Evolutionary conservation across 2,888 invertebrate genomes (phyloP), one percentile per base, ranked within the genome.

Genomic region (Polia nebulosa): DNA sequence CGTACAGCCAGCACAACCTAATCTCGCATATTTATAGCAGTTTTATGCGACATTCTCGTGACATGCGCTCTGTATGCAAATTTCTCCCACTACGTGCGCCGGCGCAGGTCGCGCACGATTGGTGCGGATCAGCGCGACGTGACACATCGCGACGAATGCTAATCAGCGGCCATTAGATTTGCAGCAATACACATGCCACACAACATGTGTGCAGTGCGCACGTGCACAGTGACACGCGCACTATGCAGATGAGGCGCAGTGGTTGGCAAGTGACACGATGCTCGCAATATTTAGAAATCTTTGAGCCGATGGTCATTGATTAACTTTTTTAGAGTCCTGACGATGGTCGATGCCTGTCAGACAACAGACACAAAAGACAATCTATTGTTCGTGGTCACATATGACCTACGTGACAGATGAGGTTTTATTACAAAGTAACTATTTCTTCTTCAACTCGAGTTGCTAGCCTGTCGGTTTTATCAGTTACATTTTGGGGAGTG

Each of bases 121-220:
- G 85, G 83, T 44, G 68, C 68, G 62, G 49, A 39, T 44, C 51
- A 49, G 51, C 27, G 63, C 41, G 55, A 11, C 53, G 82, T 56
- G 70, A 62, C 59, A 70, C 53, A 60, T 84, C 64, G 57, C 67
- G 52, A 56, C 70, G 67, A 44, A 78, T 84, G 74, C 79, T 84
- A 74, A 81, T 73, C 34, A 69, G 64, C 66, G 56, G 51, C 80
- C 75, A 82, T 81, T 81, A 67, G 51, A 53, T 55, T 65, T 60
- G 62, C 67, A 57, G 39, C 39, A 29, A 34, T 7, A 25, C 27
- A 57, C 22, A 52, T n/a, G 15, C 11, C 3, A 41, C 47, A n/a
- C 17, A 32, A 7, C 64, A 32, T 11, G 17, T 47, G 7, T 5
- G 7, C 22, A 22, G 0, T 17, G 27, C 27, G 17, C 27, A 11